Evolutionary conservation across 2,888 invertebrate genomes (phyloP), one percentile per base, ranked within the genome.

Genomic region (Leptodirus hochenwartii): DNA sequence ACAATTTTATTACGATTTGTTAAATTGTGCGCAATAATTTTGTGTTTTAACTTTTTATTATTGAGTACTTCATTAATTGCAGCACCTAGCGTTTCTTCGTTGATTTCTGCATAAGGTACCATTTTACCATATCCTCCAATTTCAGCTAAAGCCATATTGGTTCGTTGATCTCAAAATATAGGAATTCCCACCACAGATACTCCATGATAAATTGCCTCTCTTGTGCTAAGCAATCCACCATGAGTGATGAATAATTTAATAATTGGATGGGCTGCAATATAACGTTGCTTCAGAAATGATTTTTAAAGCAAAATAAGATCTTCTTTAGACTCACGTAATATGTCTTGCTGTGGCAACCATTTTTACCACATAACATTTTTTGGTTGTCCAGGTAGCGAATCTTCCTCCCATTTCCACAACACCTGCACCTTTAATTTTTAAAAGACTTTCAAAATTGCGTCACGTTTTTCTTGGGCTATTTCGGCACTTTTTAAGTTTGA

Each of bases 381-480:
- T 0, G 71, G 59, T 41, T 62, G 58, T 16, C 61, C 61, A 2
- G 59, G 56, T n/a, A 66, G 42, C n/a, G n/a, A n/a, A 15, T 64
- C 58, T 0, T 63, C 62, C 37, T 75, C 73, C 67, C 69, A 76
- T 52, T 76, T 75, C 73, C 73, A 74, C 9, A 77, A 42, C 1
- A 77, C 63, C 3, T 59, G 65, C 36, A 72, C 66, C 36, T 71
- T 68, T 0, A 74, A 41, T 33, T 56, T 58, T 2, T 60, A 51
- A 27, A 77, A 65, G 3, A 61, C 62, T 29, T 63, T 62, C 6
- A 66, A 48, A 17, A 77, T 59, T 1, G 54, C 59, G 12, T 58
- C 45, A 13, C 57, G 51, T 35, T 59, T 64, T 2, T 63, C 59
- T 0, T 44, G 40, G 0, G 64, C 58, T 33, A 76, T 45, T 37